phyloP scores from a whole-genome alignment of 2,113 vertebrate species.

The Cygnus buccinator region DNA sequence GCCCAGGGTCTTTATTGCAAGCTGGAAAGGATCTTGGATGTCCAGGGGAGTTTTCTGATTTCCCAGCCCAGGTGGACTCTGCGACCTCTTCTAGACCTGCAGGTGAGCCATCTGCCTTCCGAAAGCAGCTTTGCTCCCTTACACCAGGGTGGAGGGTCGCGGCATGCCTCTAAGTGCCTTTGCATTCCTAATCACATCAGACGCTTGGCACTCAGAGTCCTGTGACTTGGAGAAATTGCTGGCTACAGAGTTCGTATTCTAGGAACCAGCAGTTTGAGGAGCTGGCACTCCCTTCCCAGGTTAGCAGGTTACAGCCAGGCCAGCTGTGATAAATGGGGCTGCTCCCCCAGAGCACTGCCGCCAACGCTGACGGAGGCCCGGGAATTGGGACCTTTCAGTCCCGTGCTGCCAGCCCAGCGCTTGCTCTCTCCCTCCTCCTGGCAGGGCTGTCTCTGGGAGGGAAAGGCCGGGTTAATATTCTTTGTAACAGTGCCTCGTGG shows the following conservation, averaged over 20 bases:
- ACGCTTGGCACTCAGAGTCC: neutral
- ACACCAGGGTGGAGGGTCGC: neutral
- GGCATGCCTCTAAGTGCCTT: neutral
- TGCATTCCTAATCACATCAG: neutral
- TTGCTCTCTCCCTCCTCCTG: neutral
- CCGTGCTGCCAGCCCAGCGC: neutral
- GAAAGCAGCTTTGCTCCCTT: neutral
- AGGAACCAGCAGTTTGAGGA: neutral
- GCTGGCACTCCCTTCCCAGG: neutral
- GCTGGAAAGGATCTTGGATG: constrained; percentile 27
- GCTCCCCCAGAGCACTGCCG: neutral
- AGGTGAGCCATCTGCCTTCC: constrained; percentile 52
- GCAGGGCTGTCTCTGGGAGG: constrained; percentile 72
- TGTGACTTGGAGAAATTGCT: neutral
- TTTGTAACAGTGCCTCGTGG: constrained; percentile 44
- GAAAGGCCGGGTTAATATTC: constrained; percentile 69
- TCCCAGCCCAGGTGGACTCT: constrained; percentile 38
- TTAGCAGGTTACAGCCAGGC: neutral
- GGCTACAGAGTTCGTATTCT: neutral
- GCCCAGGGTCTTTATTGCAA: constrained; percentile 10
- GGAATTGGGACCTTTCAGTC: neutral
- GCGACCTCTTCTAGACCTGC: constrained; percentile 40
- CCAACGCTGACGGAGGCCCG: neutral
- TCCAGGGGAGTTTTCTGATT: constrained; percentile 12
- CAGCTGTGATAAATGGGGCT: neutral